Percentiles rank a stretch among this genome's conserved stretches.
phyloP scores from a whole-genome alignment of 23 tunicate species.

The Botrylloides violaceus region DNA sequence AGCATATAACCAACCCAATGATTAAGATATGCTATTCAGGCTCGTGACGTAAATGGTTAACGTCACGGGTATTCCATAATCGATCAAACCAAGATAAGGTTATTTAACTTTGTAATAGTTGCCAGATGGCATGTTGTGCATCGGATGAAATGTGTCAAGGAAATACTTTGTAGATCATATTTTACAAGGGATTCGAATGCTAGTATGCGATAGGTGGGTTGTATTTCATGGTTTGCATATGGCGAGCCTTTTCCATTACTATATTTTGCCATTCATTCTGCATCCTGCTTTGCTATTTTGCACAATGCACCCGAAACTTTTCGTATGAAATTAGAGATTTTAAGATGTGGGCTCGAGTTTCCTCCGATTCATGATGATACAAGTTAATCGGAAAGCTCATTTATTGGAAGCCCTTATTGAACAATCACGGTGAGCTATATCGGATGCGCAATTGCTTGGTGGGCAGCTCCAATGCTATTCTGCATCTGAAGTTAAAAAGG shows the following conservation, averaged over 20 bases:
- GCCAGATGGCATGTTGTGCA: not conserved
- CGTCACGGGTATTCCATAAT: too few species aligned
- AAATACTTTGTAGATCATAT: not conserved
- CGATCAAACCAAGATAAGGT: not conserved
- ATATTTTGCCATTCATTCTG: not conserved
- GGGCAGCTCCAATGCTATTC: not conserved
- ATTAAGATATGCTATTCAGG: too few species aligned
- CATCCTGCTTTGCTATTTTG: not conserved
- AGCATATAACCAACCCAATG: too few species aligned
- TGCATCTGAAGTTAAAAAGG: not conserved
- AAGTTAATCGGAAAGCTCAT: slow-evolving; percentile 2
- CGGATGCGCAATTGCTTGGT: not conserved
- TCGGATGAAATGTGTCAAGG: not conserved
- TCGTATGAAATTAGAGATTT: not conserved
- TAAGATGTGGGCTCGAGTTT: not conserved
- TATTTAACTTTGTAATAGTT: not conserved
- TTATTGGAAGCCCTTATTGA: slow-evolving; percentile 2
- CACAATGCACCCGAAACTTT: slow-evolving; percentile 3
- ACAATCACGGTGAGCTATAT: slow-evolving; percentile 1
- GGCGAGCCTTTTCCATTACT: not conserved
- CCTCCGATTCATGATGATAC: slow-evolving; percentile 1
- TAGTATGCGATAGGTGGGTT: not conserved
- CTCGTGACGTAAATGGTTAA: too few species aligned
- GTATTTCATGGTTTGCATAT: not conserved
- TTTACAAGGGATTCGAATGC: slow-evolving; percentile 1